A percentile compares a stretch with the other conserved stretches of the same genome.
These are phyloP conservation scores for Nettapus auritus DNA, from an alignment of 2,113 vertebrate genomes.

Conservation along the genomic window DNA sequence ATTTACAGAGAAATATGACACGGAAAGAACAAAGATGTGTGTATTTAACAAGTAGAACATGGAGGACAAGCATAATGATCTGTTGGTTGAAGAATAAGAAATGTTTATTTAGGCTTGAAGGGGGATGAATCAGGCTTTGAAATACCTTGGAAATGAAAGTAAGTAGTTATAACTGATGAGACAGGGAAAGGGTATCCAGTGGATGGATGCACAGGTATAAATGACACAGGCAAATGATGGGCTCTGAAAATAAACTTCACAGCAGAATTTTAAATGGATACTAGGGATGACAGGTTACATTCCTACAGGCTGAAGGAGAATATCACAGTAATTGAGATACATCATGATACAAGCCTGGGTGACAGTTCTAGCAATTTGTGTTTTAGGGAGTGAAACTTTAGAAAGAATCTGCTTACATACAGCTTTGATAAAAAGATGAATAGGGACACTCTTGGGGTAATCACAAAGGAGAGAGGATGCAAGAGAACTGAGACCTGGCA, in stretches of 20 bases:
- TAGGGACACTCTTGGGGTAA: neutral
- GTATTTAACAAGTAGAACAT: neutral
- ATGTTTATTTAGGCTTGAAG: neutral
- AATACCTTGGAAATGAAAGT: neutral
- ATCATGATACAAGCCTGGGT: fast-evolving
- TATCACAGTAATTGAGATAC: neutral
- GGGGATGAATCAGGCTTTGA: neutral
- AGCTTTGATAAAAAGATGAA: neutral
- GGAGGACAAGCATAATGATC: neutral
- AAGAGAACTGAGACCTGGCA: neutral
- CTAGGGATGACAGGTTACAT: neutral
- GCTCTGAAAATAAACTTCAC: neutral
- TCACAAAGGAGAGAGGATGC: neutral
- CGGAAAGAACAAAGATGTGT: neutral
- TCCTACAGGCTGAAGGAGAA: neutral
- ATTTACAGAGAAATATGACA: neutral
- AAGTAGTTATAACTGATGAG: neutral
- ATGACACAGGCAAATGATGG: neutral
- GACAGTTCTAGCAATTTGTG: neutral
- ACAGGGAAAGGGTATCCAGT: neutral
- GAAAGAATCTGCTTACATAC: neutral
- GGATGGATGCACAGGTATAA: neutral
- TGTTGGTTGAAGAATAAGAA: neutral
- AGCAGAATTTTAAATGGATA: neutral
- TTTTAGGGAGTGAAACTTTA: neutral